A percentile compares a stretch with the other conserved stretches of the same genome.
phyloP scores from a whole-genome alignment of 2,888 invertebrate species.

The Lottia gigantea region DNA sequence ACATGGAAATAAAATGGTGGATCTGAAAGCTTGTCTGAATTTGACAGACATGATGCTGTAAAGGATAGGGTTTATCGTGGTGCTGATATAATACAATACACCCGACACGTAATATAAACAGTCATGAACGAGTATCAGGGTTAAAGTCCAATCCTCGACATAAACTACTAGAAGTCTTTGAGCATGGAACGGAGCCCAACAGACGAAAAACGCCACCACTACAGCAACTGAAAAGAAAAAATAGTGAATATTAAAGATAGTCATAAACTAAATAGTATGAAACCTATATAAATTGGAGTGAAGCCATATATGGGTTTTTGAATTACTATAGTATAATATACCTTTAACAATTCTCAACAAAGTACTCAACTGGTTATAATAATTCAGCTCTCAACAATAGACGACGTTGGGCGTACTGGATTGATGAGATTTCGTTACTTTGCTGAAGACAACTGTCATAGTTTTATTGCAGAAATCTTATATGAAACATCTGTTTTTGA shows the following conservation, averaged over 20 bases:
- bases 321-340: too few species aligned
- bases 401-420: too few species aligned
- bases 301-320: too few species aligned
- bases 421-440: too few species aligned
- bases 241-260: conserved; percentile 47
- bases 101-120: conserved; percentile 86
- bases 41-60: conserved; percentile 96
- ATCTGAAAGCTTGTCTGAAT: conserved; percentile 92
- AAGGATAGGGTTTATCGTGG: conserved; percentile 91
- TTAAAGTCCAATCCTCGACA: conserved; percentile 47
- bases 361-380: too few species aligned
- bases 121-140: conserved; percentile 75
- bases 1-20: conserved; percentile 54
- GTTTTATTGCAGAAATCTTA: too few species aligned
- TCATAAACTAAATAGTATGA: too few species aligned
- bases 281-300: too few species aligned
- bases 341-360: too few species aligned
- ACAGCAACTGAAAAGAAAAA: conserved; percentile 59
- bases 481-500: too few species aligned
- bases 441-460: too few species aligned
- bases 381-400: too few species aligned
- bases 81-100: conserved; percentile 89
- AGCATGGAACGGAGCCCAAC: conserved; percentile 65
- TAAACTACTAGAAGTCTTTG: conserved; percentile 78
- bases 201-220: conserved; percentile 64